phyloP scores from a whole-genome alignment of 2,113 vertebrate genomes.

The Peromyscus leucopus region DNA sequence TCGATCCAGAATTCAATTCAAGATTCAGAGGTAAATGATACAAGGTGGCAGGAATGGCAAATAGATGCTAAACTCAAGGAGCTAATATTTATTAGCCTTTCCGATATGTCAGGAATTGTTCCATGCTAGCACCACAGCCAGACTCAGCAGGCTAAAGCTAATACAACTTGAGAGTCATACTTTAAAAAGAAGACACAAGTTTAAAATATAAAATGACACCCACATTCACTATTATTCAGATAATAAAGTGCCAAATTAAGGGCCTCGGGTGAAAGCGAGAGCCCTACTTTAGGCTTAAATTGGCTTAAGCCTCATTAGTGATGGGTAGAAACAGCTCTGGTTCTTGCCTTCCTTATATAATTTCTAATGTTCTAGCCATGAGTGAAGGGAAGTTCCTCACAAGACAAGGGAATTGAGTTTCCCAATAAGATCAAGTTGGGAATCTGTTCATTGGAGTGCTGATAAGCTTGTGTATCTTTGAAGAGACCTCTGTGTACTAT shows the following conservation, averaged over 20 bases:
- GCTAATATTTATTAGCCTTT: neutral
- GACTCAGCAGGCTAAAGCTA: neutral
- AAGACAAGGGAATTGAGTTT: neutral
- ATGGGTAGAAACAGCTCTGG: neutral
- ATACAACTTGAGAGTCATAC: neutral
- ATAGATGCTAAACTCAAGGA: neutral
- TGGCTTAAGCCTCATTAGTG: neutral
- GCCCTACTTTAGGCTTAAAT: neutral
- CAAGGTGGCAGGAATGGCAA: neutral
- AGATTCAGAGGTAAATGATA: neutral
- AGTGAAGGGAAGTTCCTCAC: neutral
- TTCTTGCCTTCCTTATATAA: neutral
- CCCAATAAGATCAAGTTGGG: neutral
- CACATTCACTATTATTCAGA: neutral
- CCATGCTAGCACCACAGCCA: neutral
- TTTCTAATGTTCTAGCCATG: neutral
- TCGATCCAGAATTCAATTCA: neutral
- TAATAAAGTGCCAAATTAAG: neutral
- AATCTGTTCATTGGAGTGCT: neutral
- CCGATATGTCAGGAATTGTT: neutral
- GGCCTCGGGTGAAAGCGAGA: neutral
- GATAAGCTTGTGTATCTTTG: neutral
- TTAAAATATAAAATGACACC: conserved; percentile 20
- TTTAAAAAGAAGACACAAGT: neutral
- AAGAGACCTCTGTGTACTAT: neutral